Evolutionary conservation across 2,888 invertebrate genomes (phyloP), one percentile per base, ranked within the genome.

Genomic region (Mantis religiosa): DNA sequence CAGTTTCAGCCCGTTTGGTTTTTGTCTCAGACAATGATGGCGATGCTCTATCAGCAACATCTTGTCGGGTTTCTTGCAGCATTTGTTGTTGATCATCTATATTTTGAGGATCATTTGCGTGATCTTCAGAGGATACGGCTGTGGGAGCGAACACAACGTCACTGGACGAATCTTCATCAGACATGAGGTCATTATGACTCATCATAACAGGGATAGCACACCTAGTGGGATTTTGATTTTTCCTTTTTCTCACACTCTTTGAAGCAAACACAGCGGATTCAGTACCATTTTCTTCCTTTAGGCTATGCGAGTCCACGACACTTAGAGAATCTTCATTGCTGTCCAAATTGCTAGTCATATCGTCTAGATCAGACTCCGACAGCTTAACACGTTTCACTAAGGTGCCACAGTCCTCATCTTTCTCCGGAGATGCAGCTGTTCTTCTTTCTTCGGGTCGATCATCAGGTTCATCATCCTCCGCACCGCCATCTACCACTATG

Each of bases 161-260:
- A 91, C 94, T 95, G 12, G 95, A 95, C 14, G 95, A 95, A 91
- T 95, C 95, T 25, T 95, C 95, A 91, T 96, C 95, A 84, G 94
- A 94, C 88, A 95, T 94, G 84, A 95, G 94, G 87, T 94, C 93
- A 47, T 92, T 92, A 90, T 92, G 92, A 28, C 91, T 91, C 90
- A 94, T 93, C 89, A 94, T 93, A 82, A 93, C 92, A 41, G 95
- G 94, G 86, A 95, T 93, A n/a, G 97, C 96, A 92, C 97, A 96
- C 90, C 97, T 95, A 20, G 97, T 97, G 0, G 98, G 98, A 92
- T 98, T 98, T 91, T 97, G 96, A 91, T 96, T 98, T 93, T 98
- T 98, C 47, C 98, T 95, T 93, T 98, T 98, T 89, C 98, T 94
- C 92, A 96, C 97, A 92, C 95, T 96, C n/a, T 96, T 95, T 20